Evolutionary conservation across 1,140 invertebrate genomes (phyloP), one percentile per base, ranked within the genome.

Genomic region (Penaeus vannamei): DNA sequence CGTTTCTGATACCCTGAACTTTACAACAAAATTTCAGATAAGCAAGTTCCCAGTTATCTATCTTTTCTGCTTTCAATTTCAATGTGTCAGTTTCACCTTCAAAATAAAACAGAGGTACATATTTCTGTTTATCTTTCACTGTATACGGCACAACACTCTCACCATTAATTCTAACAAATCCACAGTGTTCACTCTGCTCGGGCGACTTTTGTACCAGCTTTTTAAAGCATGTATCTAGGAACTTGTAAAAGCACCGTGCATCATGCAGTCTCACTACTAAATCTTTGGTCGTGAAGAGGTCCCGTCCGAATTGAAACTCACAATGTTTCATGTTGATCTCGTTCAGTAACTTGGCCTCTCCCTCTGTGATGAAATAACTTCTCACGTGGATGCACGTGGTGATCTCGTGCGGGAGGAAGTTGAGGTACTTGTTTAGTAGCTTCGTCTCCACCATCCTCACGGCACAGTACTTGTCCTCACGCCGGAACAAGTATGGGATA

Each of bases 11-110:
- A 82, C 97, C 97, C 94, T 98, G 97, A 84, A 97, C 97, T 93
- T 98, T 98, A 93, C 97, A 98, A 93, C 97, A 98, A 92, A 98
- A 97, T 93, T 98, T 98, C 76, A 98, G 94, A 93, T 98, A 98
- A 0, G 97, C 96, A 76, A 98, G 93, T 93, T 98, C 97, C 97
- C 97, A 98, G 77, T 97, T 96, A 92, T 97, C 96, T 62, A 98
- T 93, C 95, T 92, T 97, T 95, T 62, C 91, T 12, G 97, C 96
- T 92, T 97, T 97, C 66, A 96, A 94, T 92, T 97, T 97, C 1
- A 97, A 93, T 93, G 97, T 97, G 92, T 98, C 97, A 1, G 97
- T 97, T 94, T 98, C 97, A 89, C 97, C 97, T 94, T 98, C 97
- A 92, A 98, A 98, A 93, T 98, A 98, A 93, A 98, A 98, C n/a